phyloP scores from a whole-genome alignment of 2,888 invertebrate genomes.

The Cantharis lateralis region DNA sequence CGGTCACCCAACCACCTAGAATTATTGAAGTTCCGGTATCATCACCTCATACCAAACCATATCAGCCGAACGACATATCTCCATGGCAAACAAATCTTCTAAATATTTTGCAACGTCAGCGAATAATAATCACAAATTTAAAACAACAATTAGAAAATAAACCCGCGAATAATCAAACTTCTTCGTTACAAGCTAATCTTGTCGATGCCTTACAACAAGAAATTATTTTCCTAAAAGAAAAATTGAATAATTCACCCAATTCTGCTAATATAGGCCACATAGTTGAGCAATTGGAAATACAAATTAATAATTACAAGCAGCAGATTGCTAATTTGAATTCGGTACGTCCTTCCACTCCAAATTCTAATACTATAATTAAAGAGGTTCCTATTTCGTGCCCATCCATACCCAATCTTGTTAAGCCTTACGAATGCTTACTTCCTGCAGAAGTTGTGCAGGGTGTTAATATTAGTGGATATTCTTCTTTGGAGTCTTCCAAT shows the following conservation, averaged over 20 bases:
- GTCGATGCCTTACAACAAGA: background rate
- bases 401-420: constrained; percentile 2
- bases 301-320: background rate
- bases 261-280: background rate
- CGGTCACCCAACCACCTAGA: constrained; percentile 4
- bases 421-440: constrained; percentile 1
- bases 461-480: background rate
- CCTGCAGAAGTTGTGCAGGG: background rate
- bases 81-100: background rate
- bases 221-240: background rate
- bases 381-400: constrained; percentile 9
- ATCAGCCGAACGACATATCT: background rate
- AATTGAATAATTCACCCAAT: background rate
- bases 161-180: background rate
- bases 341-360: background rate
- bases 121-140: background rate
- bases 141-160: background rate
- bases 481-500: background rate
- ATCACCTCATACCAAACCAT: background rate
- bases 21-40: background rate
- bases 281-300: background rate
- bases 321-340: background rate
- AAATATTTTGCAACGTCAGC: background rate
- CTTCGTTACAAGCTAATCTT: background rate
- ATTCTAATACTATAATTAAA: constrained; percentile 8